Evolutionary conservation across 2,888 invertebrate genomes (phyloP).

Genomic region (Leucophenga montana): DNA sequence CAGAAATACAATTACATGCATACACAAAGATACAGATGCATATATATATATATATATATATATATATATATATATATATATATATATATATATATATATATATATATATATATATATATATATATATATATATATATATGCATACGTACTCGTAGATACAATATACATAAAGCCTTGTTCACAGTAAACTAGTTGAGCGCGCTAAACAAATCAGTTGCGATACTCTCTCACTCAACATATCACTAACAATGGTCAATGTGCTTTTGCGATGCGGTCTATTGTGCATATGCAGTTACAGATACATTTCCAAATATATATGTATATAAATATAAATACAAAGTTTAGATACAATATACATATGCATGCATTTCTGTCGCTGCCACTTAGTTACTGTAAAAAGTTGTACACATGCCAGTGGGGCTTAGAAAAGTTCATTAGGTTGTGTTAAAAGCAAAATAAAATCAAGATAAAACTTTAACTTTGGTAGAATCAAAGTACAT

Average conservation of each 20-base stretch:
- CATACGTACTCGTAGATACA: too few relatives aligned
- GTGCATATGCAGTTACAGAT: not conserved
- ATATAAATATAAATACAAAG: not conserved
- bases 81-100: not conserved
- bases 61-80: too few relatives aligned
- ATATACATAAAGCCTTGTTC: too few relatives aligned
- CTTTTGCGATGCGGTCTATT: not conserved
- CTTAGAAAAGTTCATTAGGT: not conserved
- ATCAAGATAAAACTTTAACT: too few relatives aligned
- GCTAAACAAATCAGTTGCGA: slow-evolving; percentile 6
- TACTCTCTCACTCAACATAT: not conserved
- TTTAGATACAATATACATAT: too few relatives aligned
- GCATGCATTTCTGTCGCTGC: not conserved
- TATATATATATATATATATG: too few relatives aligned
- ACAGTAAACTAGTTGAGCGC: not conserved
- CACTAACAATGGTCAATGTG: slow-evolving; percentile 10
- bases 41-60: too few relatives aligned
- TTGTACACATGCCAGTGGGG: not conserved
- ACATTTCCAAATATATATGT: not conserved
- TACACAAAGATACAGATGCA: too few relatives aligned
- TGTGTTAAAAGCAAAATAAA: too few relatives aligned
- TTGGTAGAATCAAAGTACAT: too few relatives aligned
- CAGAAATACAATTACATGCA: not conserved
- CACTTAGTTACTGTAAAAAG: not conserved
- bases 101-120: too few relatives aligned